These are phyloP conservation scores for Camponotus vicinus DNA, from an alignment of 1,140 invertebrate species.

Conservation along the genomic window DNA sequence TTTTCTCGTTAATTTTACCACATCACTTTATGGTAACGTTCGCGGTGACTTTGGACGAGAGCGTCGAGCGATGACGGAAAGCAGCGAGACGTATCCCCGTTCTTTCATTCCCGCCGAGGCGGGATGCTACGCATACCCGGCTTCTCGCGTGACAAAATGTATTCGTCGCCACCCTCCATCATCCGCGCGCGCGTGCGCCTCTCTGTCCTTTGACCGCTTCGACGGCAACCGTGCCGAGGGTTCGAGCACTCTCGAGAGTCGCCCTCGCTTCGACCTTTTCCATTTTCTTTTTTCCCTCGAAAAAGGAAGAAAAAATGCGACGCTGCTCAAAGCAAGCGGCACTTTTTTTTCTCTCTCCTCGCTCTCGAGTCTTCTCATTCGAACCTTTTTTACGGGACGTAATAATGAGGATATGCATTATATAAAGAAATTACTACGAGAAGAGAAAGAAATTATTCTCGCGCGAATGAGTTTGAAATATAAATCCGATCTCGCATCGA, in stretches of 20 bases:
- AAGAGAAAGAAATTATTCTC: background rate
- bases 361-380: slow-evolving; percentile 19
- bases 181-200: slow-evolving; percentile 64
- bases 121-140: slow-evolving; percentile 40
- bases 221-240: slow-evolving; percentile 29
- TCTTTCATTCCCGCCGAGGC: slow-evolving; percentile 27
- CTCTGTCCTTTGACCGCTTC: slow-evolving; percentile 59
- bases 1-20: slow-evolving; percentile 8
- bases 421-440: slow-evolving; percentile 33
- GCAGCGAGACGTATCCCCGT: slow-evolving; percentile 2
- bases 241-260: slow-evolving; percentile 53
- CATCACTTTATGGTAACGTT: slow-evolving; percentile 14
- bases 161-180: slow-evolving; percentile 58
- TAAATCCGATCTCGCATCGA: slow-evolving; percentile 35
- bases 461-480: slow-evolving; percentile 2
- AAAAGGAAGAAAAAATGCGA: slow-evolving; percentile 58
- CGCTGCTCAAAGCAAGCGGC: slow-evolving; percentile 35
- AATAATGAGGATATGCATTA: slow-evolving; percentile 35
- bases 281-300: slow-evolving; percentile 56
- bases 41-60: slow-evolving; percentile 19
- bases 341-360: background rate
- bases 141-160: slow-evolving; percentile 62
- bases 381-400: slow-evolving; percentile 10
- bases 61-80: background rate
- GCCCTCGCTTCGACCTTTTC: slow-evolving; percentile 48